Percentiles rank a stretch among this genome's conserved stretches.
Evolutionary conservation across 1,140 invertebrate species (phyloP).

Genomic region (Notospermus geniculatus): DNA sequence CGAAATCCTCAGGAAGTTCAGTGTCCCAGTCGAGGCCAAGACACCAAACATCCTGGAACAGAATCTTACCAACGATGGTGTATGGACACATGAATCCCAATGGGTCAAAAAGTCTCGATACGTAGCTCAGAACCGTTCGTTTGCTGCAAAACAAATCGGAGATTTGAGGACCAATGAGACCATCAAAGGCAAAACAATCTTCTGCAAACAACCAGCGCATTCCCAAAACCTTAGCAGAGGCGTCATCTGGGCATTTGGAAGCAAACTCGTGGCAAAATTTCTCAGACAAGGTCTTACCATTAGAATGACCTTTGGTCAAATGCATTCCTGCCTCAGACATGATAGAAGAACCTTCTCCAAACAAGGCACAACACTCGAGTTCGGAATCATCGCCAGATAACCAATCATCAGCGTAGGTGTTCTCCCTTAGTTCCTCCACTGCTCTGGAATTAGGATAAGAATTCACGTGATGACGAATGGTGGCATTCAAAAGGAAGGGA

Average conservation of each 20-base stretch:
- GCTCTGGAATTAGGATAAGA: conserved; percentile 25
- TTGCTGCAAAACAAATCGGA: background rate
- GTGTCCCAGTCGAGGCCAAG: background rate
- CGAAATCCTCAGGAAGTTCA: background rate
- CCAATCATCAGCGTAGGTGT: conserved; percentile 58
- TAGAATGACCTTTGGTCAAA: background rate
- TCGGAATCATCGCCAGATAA: conserved; percentile 42
- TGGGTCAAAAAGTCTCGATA: background rate
- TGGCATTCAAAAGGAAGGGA: conserved; percentile 16
- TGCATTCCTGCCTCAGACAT: background rate
- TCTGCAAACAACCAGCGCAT: background rate
- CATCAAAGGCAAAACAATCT: conserved; percentile 11
- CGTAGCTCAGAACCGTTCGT: background rate
- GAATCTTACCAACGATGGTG: background rate
- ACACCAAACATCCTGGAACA: background rate
- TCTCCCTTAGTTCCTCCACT: conserved; percentile 31
- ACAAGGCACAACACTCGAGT: conserved; percentile 36
- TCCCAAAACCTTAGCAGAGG: background rate
- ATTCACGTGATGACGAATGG: conserved; percentile 35
- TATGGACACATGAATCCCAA: conserved; percentile 2
- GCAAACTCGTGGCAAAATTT: background rate
- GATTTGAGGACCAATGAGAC: background rate
- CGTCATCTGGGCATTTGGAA: background rate
- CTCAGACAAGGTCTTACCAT: conserved; percentile 6
- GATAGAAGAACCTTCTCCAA: conserved; percentile 11